These are phyloP conservation scores for Cotesia vestalis DNA, from an alignment of 1,140 invertebrate genomes.

Conservation along the genomic window DNA sequence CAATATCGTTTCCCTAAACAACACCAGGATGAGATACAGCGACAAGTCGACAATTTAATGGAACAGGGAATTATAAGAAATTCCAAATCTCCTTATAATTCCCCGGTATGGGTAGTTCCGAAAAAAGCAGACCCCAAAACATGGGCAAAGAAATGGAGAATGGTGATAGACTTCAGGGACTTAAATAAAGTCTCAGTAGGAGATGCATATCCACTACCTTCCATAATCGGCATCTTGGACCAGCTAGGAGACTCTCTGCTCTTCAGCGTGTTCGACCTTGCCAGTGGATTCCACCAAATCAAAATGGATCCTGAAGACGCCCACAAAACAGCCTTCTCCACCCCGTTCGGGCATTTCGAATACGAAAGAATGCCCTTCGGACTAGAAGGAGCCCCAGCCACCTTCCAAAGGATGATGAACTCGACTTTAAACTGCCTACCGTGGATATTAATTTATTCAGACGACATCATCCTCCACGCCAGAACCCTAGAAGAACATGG, in stretches of 20 bases:
- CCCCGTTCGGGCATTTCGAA: constrained; percentile 17
- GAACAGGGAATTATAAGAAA: constrained; percentile 1
- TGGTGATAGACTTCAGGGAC: constrained; percentile 13
- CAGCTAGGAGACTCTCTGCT: constrained; percentile 20
- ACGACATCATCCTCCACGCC: constrained; percentile 22
- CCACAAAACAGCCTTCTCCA: constrained; percentile 21
- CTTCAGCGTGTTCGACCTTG: constrained; percentile 18
- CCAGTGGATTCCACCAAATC: constrained; percentile 23
- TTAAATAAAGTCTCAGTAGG: constrained; percentile 25
- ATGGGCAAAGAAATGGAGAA: constrained; percentile 16
- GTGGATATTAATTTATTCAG: constrained; percentile 44
- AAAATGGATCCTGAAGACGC: constrained; percentile 1
- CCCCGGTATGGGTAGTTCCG: not conserved
- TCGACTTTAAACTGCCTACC: not conserved
- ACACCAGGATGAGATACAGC: not conserved
- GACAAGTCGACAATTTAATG: constrained; percentile 10
- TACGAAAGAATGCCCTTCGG: constrained; percentile 28
- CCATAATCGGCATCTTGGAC: constrained; percentile 23
- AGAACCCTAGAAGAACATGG: constrained; percentile 9
- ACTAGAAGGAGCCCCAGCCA: constrained; percentile 10
- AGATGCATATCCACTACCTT: constrained; percentile 26
- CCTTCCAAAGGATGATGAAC: constrained; percentile 30
- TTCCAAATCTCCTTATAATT: not conserved
- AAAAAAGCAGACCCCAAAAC: no score
- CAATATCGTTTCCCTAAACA: no score